A percentile compares a stretch with the other conserved stretches of the same genome.
phyloP scores from a whole-genome alignment of 1,140 invertebrate genomes.

The Capitella teleta region DNA sequence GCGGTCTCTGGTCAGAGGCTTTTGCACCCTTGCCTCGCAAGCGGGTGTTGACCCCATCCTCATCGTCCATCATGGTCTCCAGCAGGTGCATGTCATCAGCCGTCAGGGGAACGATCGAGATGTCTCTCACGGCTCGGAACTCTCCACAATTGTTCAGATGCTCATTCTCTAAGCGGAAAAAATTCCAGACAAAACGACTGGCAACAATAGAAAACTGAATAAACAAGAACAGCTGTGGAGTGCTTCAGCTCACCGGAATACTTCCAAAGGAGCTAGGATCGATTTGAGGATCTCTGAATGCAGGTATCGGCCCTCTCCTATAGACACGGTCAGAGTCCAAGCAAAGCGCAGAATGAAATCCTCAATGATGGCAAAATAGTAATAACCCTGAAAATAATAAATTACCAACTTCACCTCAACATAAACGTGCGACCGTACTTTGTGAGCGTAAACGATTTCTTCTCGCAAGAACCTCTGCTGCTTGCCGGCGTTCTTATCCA shows the following conservation, averaged over 20 bases:
- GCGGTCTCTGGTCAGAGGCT: too few species aligned
- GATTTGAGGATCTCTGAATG: slow-evolving; percentile 77
- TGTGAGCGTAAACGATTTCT: slow-evolving; percentile 54
- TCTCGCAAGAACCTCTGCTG: slow-evolving; percentile 54
- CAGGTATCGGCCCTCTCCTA: slow-evolving; percentile 71
- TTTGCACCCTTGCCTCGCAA: too few species aligned
- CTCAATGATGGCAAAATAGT: slow-evolving; percentile 95
- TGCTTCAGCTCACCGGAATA: slow-evolving; percentile 60
- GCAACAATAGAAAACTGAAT: slow-evolving; percentile 1
- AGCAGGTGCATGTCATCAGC: slow-evolving; percentile 51
- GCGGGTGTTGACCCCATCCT: slow-evolving; percentile 74
- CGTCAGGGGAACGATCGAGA: slow-evolving; percentile 76
- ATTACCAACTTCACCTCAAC: too few species aligned
- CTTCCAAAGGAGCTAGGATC: slow-evolving; percentile 81
- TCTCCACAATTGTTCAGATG: slow-evolving; percentile 99
- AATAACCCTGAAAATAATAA: slow-evolving; percentile 51
- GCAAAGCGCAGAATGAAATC: slow-evolving; percentile 86
- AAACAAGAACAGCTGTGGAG: neutral
- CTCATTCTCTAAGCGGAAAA: slow-evolving; percentile 98
- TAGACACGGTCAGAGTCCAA: slow-evolving; percentile 70
- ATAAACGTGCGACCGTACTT: slow-evolving; percentile 21
- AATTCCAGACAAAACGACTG: slow-evolving; percentile 98
- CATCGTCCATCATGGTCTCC: slow-evolving; percentile 89
- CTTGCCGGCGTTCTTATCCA: slow-evolving; percentile 73
- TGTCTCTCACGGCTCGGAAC: slow-evolving; percentile 95